phyloP scores from a whole-genome alignment of 2,113 vertebrate species.

The Cariama cristata region DNA sequence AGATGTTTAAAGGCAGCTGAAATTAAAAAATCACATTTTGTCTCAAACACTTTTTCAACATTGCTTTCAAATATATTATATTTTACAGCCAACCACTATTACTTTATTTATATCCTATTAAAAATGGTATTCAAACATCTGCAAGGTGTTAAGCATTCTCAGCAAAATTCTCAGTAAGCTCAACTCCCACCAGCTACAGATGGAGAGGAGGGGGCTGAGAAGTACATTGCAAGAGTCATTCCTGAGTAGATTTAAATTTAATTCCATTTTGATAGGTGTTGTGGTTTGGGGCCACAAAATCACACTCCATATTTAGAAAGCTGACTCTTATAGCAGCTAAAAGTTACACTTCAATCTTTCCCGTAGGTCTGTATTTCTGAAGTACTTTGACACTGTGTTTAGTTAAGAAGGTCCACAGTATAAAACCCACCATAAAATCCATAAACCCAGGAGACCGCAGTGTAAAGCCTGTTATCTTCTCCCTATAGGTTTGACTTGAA shows the following conservation, averaged over 20 bases:
- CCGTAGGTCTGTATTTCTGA: not conserved
- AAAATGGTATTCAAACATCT: not conserved
- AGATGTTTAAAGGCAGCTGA: not conserved
- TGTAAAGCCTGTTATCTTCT: not conserved
- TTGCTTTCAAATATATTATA: not conserved
- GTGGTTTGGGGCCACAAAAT: not conserved
- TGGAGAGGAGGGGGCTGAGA: conserved; percentile 52
- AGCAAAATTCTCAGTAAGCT: conserved; percentile 30
- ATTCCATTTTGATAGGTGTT: not conserved
- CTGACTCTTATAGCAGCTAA: not conserved
- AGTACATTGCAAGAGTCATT: not conserved
- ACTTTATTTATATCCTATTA: not conserved
- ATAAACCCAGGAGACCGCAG: not conserved
- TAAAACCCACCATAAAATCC: not conserved
- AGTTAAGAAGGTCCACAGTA: not conserved
- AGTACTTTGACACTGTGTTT: not conserved
- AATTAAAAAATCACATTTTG: not conserved
- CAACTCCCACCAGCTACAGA: conserved; percentile 56
- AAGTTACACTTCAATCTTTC: not conserved
- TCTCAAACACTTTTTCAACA: not conserved
- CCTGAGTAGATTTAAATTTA: conserved; percentile 15
- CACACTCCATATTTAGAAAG: not conserved
- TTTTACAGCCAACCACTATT: not conserved
- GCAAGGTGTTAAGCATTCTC: not conserved
- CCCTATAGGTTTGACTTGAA: not conserved